These are phyloP conservation scores for Trachelipus rathkii DNA, from an alignment of 1,140 invertebrate genomes.

Conservation along the genomic window DNA sequence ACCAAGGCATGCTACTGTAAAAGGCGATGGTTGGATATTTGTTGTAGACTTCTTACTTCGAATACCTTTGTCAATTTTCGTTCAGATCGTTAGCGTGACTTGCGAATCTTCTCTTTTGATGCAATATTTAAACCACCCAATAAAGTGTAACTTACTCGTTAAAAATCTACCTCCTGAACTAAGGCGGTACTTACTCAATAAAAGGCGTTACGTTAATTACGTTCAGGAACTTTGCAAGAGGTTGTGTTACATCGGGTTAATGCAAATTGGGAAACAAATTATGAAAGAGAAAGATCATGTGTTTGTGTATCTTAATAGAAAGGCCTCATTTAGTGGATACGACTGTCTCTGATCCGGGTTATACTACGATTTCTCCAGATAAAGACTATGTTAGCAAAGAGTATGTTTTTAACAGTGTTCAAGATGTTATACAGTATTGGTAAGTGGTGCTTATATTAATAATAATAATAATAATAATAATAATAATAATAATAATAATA, in stretches of 20 bases:
- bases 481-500: too few species aligned
- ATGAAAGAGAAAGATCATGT: conserved; percentile 65
- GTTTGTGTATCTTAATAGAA: conserved; percentile 66
- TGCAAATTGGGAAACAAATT: conserved; percentile 65
- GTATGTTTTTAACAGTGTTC: conserved; percentile 58
- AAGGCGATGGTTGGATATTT: conserved; percentile 65
- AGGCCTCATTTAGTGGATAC: conserved; percentile 64
- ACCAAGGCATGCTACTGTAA: conserved; percentile 56
- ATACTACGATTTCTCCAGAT: conserved; percentile 59
- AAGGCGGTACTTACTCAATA: conserved; percentile 51
- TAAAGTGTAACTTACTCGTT: conserved; percentile 62
- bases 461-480: too few species aligned
- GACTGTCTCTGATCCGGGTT: conserved; percentile 59
- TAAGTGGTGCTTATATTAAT: too few species aligned
- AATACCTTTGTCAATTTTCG: conserved; percentile 67
- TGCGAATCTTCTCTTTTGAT: conserved; percentile 60
- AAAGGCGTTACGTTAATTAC: conserved; percentile 62
- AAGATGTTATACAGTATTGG: conserved; percentile 68
- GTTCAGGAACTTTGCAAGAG: conserved; percentile 57
- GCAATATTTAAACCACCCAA: conserved; percentile 63
- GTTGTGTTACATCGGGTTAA: conserved; percentile 52
- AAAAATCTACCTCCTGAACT: conserved; percentile 56
- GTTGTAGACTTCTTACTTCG: conserved; percentile 67
- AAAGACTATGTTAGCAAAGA: conserved; percentile 56
- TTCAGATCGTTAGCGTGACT: conserved; percentile 61